Evolutionary conservation across 1,140 invertebrate species (phyloP).

Genomic region (Adelges cooleyi): DNA sequence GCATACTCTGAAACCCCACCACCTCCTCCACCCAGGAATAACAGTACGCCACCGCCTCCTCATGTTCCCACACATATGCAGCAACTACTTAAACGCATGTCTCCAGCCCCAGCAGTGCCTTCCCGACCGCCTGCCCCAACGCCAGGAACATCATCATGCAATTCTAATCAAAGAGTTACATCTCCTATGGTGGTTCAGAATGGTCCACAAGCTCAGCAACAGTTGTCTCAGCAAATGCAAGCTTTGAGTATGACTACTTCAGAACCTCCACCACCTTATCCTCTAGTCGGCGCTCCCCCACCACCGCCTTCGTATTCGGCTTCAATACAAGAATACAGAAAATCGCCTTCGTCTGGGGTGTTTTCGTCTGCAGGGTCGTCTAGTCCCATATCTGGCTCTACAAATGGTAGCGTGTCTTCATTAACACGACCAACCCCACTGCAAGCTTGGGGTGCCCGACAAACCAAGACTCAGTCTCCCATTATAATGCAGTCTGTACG

Average conservation of each 20-base stretch:
- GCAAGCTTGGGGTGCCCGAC: conserved; percentile 63
- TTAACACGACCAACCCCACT: conserved; percentile 61
- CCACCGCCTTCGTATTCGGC: conserved; percentile 66
- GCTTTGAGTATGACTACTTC: conserved; percentile 56
- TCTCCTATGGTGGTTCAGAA: conserved; percentile 72
- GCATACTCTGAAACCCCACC: conserved; percentile 41
- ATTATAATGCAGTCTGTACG: conserved; percentile 95
- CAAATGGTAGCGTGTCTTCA: conserved; percentile 39
- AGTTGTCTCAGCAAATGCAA: conserved; percentile 74
- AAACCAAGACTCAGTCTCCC: conserved; percentile 73
- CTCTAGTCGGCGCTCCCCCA: conserved; percentile 42
- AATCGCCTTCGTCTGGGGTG: conserved; percentile 64
- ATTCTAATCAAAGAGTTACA: conserved; percentile 42
- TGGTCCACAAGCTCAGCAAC: conserved; percentile 68
- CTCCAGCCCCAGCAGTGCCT: conserved; percentile 56
- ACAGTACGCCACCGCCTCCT: conserved; percentile 53
- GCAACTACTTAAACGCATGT: conserved; percentile 74
- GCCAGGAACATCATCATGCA: conserved; percentile 40
- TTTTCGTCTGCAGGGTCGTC: conserved; percentile 72
- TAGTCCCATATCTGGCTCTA: conserved; percentile 60
- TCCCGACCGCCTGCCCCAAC: conserved; percentile 46
- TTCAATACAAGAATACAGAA: conserved; percentile 68
- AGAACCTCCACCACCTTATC: conserved; percentile 67
- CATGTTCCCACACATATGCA: conserved; percentile 54
- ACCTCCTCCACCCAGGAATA: conserved; percentile 40